Evolutionary conservation across 2,113 vertebrate species (phyloP).

Genomic region (Cacatua alba): DNA sequence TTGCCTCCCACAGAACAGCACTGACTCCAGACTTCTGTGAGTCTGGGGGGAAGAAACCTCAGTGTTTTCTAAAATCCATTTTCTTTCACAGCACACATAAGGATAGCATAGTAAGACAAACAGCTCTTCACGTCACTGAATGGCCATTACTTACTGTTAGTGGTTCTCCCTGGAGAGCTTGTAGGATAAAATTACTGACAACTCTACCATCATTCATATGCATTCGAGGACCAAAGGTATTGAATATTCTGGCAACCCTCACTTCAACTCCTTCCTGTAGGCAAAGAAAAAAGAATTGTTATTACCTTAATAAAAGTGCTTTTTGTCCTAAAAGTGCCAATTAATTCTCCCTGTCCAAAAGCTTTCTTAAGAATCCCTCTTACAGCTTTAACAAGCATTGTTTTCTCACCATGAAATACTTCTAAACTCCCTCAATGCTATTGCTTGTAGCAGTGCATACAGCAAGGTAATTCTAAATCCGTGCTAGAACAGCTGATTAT

Average conservation of each 20-base stretch:
- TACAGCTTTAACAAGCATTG: background rate
- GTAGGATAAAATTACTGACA: slow-evolving; percentile 98
- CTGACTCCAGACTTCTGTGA: background rate
- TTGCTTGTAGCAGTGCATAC: background rate
- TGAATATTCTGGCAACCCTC: slow-evolving; percentile 96
- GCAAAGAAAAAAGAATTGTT: background rate
- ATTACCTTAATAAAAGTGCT: background rate
- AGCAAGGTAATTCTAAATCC: background rate
- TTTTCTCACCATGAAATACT: background rate
- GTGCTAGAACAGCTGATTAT: background rate
- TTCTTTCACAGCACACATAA: background rate
- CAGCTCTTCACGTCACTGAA: accelerated
- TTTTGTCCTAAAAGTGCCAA: background rate
- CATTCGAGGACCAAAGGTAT: slow-evolving; percentile 97
- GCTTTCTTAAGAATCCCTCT: background rate
- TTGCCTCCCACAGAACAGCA: background rate
- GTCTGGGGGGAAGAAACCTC: background rate
- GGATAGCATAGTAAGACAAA: background rate
- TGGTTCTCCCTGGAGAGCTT: slow-evolving; percentile 94
- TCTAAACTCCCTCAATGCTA: background rate
- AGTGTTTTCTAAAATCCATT: background rate
- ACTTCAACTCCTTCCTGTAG: slow-evolving; percentile 96
- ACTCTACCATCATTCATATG: slow-evolving; percentile 99
- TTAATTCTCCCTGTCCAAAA: background rate
- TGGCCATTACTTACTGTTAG: slow-evolving; percentile 85